Evolutionary conservation across 1,140 invertebrate genomes (phyloP).

Genomic region (Pseudomyrmex gracilis): DNA sequence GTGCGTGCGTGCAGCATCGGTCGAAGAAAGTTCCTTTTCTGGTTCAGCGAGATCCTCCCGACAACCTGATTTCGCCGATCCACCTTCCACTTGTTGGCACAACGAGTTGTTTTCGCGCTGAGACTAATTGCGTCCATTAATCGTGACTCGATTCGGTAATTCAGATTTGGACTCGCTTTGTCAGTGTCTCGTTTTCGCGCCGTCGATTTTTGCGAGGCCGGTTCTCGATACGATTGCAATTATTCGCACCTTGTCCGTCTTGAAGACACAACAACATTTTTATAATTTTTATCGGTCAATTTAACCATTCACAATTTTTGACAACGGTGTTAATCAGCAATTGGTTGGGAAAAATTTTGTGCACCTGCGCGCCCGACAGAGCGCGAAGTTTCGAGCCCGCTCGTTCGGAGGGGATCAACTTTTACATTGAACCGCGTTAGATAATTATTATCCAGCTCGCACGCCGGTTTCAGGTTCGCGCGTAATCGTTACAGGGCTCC

Average conservation of each 20-base stretch:
- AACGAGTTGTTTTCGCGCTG: constrained; percentile 62
- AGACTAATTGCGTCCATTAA: constrained; percentile 74
- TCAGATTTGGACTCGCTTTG: constrained; percentile 69
- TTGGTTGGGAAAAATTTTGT: too few relatives aligned
- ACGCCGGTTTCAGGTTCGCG: background rate
- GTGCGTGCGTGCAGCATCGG: background rate
- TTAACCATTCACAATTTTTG: too few relatives aligned
- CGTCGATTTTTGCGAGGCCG: constrained; percentile 39
- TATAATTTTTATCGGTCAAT: too few relatives aligned
- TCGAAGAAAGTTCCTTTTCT: constrained; percentile 70
- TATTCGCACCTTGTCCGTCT: background rate
- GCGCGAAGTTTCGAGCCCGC: background rate
- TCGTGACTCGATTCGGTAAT: constrained; percentile 74
- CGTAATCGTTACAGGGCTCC: constrained; percentile 53
- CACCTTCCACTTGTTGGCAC: constrained; percentile 46
- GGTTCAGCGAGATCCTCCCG: constrained; percentile 51
- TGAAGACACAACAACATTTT: too few relatives aligned
- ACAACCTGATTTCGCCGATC: constrained; percentile 67
- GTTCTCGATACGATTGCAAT: constrained; percentile 20
- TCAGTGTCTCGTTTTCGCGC: constrained; percentile 63
- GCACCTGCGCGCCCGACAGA: background rate
- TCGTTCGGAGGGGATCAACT: constrained; percentile 34
- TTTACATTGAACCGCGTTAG: constrained; percentile 38
- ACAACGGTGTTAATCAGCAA: too few relatives aligned
- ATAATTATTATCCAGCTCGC: constrained; percentile 53